Evolutionary conservation across 2,888 invertebrate species (phyloP).

Genomic region (Allacma fusca): DNA sequence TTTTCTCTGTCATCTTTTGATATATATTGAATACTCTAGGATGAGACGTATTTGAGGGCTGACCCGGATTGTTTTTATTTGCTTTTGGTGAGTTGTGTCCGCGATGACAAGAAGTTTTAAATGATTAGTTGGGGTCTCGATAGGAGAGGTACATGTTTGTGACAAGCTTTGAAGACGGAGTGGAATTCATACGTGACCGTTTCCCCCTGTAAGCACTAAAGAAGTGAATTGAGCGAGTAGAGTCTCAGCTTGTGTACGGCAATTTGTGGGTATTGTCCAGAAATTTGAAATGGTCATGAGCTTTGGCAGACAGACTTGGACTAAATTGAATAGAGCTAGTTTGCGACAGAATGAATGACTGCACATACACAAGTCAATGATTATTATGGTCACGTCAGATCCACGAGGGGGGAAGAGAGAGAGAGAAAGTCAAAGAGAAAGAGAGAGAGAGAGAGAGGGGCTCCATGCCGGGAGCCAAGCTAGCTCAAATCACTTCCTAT

Average conservation of each 20-base stretch:
- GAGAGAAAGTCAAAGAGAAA: constrained; percentile 21
- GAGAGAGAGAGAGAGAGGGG: constrained; percentile 13
- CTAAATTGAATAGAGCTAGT: constrained; percentile 33
- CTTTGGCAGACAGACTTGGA: background rate
- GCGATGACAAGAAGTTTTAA: too few relatives aligned
- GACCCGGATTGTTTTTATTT: too few relatives aligned
- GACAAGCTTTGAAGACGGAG: too few relatives aligned
- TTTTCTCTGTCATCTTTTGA: too few relatives aligned
- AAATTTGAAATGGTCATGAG: constrained; percentile 10
- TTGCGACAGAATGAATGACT: constrained; percentile 27
- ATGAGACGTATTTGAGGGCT: too few relatives aligned
- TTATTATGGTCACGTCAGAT: constrained; percentile 41
- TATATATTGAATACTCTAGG: too few relatives aligned
- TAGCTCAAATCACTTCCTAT: constrained; percentile 40
- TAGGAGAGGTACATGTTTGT: too few relatives aligned
- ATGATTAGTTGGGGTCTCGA: too few relatives aligned
- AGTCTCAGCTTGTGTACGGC: background rate
- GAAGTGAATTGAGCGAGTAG: too few relatives aligned
- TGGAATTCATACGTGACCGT: too few relatives aligned
- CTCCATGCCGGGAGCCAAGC: background rate
- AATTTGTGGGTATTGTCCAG: constrained; percentile 13
- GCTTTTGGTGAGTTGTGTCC: too few relatives aligned
- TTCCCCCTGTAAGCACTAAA: too few relatives aligned
- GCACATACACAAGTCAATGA: constrained; percentile 21
- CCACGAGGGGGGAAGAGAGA: background rate